Conservation (phyloP, 1,140 invertebrate genomes). For the Brachionus asplanchnoidis region DNA sequence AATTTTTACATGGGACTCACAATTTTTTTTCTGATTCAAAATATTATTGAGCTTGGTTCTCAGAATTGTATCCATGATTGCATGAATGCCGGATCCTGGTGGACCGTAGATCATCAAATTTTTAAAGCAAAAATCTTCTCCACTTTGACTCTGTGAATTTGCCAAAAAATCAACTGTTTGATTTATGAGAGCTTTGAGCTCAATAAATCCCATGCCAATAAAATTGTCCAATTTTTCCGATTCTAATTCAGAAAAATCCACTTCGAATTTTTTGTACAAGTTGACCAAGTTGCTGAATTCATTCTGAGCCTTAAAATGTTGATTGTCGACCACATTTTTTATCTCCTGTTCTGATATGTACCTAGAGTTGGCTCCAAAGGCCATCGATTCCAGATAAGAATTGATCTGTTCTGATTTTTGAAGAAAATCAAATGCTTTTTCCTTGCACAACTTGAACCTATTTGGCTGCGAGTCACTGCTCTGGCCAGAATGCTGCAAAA, state of each 20-base stretch:
- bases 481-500: neutral
- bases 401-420: constrained; percentile 14
- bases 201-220: neutral
- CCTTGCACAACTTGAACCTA: neutral
- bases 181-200: neutral
- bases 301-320: neutral
- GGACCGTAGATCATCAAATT: neutral
- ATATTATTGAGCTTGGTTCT: neutral
- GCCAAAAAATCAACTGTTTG: neutral
- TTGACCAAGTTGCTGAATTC: neutral
- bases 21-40: neutral
- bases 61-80: neutral
- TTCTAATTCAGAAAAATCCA: neutral
- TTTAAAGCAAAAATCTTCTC: neutral
- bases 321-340: neutral
- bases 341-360: neutral
- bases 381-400: neutral
- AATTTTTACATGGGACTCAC: neutral
- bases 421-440: constrained; percentile 25
- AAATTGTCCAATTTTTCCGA: neutral
- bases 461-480: neutral
- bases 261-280: neutral
- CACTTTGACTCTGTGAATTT: neutral
- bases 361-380: neutral
- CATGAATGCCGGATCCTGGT: neutral